phyloP scores from a whole-genome alignment of 2,797 vertebrate species.

The Arnoldichthys spilopterus region DNA sequence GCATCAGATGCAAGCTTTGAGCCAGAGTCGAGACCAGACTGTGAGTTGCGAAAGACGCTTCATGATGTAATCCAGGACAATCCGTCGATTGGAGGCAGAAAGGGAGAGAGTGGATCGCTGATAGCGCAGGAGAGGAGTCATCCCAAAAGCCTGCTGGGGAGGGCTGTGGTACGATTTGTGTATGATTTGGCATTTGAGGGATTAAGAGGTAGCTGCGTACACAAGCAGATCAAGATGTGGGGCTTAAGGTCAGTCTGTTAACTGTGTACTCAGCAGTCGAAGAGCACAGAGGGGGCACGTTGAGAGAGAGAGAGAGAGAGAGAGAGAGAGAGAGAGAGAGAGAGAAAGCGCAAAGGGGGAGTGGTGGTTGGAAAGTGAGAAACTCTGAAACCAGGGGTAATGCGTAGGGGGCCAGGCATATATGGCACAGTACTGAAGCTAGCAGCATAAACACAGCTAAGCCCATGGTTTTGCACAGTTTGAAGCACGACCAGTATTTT shows the following conservation, averaged over 20 bases:
- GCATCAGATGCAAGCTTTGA: background rate
- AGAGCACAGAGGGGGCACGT: slow-evolving; percentile 33
- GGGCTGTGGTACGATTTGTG: slow-evolving; percentile 40
- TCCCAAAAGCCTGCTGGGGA: slow-evolving; percentile 31
- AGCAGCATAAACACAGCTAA: slow-evolving; percentile 19
- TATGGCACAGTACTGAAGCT: slow-evolving; percentile 9
- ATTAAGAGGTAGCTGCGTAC: slow-evolving; percentile 55
- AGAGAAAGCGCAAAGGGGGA: background rate
- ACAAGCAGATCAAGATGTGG: slow-evolving; percentile 53
- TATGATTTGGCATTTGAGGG: slow-evolving; percentile 50
- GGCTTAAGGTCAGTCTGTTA: slow-evolving; percentile 57
- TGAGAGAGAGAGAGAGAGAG: slow-evolving; percentile 12
- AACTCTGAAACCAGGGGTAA: background rate
- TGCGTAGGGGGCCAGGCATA: slow-evolving; percentile 14
- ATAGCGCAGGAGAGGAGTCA: background rate
- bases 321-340: background rate
- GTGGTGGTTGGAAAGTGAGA: background rate
- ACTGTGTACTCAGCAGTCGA: slow-evolving; percentile 54
- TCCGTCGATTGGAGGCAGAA: slow-evolving; percentile 45
- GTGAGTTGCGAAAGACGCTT: slow-evolving; percentile 50
- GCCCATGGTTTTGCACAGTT: slow-evolving; percentile 43
- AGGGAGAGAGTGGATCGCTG: slow-evolving; percentile 26
- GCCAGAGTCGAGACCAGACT: background rate
- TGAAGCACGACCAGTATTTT: slow-evolving; percentile 47
- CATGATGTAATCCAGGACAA: slow-evolving; percentile 80